Conservation (phyloP, 2,113 vertebrate species). For the Odocoileus virginianus region DNA sequence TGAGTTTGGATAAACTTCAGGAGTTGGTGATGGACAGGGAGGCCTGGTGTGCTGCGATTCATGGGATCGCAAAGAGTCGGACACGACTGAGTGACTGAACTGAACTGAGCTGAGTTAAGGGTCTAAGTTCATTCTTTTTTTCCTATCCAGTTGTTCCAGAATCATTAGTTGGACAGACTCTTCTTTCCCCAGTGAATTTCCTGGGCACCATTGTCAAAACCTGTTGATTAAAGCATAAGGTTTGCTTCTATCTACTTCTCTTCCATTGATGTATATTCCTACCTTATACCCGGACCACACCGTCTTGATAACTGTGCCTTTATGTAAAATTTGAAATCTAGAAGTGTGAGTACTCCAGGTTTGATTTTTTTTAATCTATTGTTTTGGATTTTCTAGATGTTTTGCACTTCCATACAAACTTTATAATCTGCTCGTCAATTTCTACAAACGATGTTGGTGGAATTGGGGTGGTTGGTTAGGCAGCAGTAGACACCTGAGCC, state of each 20-base stretch:
- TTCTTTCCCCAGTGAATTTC: background rate
- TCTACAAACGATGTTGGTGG: background rate
- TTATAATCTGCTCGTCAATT: conserved; percentile 17
- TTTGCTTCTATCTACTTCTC: background rate
- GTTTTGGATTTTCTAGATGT: background rate
- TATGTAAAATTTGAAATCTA: background rate
- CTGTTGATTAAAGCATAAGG: background rate
- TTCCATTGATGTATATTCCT: background rate
- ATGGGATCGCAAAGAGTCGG: too few relatives aligned
- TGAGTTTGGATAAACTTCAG: too few relatives aligned
- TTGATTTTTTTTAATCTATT: background rate
- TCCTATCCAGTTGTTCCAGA: background rate
- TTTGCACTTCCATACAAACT: conserved; percentile 32
- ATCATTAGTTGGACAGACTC: background rate
- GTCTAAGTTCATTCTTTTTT: background rate
- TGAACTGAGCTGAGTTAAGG: background rate
- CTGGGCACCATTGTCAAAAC: background rate
- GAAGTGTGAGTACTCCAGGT: background rate
- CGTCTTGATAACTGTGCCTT: background rate
- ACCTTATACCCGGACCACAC: too few relatives aligned
- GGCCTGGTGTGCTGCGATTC: too few relatives aligned
- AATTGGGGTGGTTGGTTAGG: background rate
- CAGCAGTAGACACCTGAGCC: background rate
- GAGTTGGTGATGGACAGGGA: too few relatives aligned
- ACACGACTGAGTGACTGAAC: too few relatives aligned